Evolutionary conservation across 2,888 invertebrate genomes (phyloP).

Genomic region (Actias luna): DNA sequence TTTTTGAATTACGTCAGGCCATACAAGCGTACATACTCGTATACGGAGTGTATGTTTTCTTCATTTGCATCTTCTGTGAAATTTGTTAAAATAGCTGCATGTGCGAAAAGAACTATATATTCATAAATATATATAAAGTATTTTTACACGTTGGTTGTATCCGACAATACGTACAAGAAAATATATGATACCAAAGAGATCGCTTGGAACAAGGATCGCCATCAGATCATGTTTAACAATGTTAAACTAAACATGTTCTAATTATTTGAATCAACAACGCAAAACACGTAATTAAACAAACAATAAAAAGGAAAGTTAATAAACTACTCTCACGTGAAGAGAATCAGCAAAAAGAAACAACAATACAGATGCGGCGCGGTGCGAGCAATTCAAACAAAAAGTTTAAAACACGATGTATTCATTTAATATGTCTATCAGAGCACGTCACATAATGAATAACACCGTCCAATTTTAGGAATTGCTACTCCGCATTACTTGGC

Average conservation of each 20-base stretch:
- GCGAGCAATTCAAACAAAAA: slow-evolving; percentile 37
- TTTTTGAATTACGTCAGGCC: no score
- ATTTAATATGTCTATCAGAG: slow-evolving; percentile 52
- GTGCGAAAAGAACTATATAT: no score
- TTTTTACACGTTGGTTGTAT: no score
- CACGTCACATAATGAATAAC: slow-evolving; percentile 52
- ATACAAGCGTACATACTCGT: no score
- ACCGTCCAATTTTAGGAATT: slow-evolving; percentile 54
- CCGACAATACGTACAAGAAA: no score
- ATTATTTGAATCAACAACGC: not conserved
- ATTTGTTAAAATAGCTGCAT: no score
- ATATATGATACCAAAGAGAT: not conserved
- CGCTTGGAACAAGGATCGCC: not conserved
- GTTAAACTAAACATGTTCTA: not conserved
- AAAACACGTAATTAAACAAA: not conserved
- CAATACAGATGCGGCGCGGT: slow-evolving; percentile 24
- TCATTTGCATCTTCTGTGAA: no score
- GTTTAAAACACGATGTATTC: slow-evolving; percentile 45
- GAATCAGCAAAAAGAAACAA: slow-evolving; percentile 24
- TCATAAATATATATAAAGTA: no score
- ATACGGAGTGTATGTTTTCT: no score
- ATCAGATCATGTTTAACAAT: not conserved
- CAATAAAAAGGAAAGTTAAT: slow-evolving; percentile 7
- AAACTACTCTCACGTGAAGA: slow-evolving; percentile 3
- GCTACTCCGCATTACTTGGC: slow-evolving; percentile 36